Evolutionary conservation across 2,888 invertebrate species (phyloP).

Genomic region (Lutraria lutraria): DNA sequence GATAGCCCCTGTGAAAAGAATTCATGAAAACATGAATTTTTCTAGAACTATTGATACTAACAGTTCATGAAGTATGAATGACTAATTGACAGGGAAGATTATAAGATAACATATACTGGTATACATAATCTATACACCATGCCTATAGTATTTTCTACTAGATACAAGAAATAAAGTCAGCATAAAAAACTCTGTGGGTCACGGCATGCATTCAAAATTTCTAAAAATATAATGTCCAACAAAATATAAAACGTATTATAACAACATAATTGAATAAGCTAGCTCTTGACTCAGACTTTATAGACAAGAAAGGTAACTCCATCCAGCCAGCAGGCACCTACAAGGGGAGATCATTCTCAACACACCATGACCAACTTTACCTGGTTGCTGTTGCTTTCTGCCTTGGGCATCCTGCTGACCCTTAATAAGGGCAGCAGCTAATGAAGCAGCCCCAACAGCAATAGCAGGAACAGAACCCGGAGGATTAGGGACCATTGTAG

Average conservation of each 20-base stretch:
- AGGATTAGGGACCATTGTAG: slow-evolving; percentile 60
- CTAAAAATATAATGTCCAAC: neutral
- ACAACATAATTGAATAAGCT: slow-evolving; percentile 7
- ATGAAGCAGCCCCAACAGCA: slow-evolving; percentile 65
- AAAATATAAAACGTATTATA: slow-evolving; percentile 1
- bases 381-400: slow-evolving; percentile 35
- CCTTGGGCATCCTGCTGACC: slow-evolving; percentile 49
- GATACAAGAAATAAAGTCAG: neutral
- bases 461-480: slow-evolving; percentile 61
- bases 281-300: slow-evolving; percentile 33
- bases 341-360: slow-evolving; percentile 58
- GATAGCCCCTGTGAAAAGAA: too few relatives aligned
- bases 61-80: too few relatives aligned
- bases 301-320: slow-evolving; percentile 50
- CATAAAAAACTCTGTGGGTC: neutral
- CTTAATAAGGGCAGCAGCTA: slow-evolving; percentile 63
- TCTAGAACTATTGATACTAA: too few relatives aligned
- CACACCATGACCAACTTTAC: slow-evolving; percentile 60
- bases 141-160: neutral
- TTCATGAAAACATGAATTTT: too few relatives aligned
- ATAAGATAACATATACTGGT: too few relatives aligned
- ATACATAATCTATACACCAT: neutral
- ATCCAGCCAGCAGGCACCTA: slow-evolving; percentile 56
- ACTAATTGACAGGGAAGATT: too few relatives aligned
- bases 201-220: neutral